Evolutionary conservation across 2,113 vertebrate genomes (phyloP).

Genomic region (Danio rerio): DNA sequence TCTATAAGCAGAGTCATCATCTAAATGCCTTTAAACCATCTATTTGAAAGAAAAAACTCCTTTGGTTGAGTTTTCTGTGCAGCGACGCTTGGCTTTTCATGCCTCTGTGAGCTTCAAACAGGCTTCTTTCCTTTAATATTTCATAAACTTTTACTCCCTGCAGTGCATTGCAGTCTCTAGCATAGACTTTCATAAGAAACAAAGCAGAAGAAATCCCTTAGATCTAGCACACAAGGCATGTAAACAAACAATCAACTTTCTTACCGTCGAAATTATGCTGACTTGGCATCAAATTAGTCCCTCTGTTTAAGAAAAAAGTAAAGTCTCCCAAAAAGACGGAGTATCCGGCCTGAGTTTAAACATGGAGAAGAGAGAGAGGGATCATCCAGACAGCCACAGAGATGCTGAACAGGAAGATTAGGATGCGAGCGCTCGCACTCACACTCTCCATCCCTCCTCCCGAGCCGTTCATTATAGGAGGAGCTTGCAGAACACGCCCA

Average conservation of each 20-base stretch:
- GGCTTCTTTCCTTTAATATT: conserved; percentile 41
- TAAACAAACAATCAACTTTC: conserved; percentile 43
- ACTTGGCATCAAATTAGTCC: conserved; percentile 5
- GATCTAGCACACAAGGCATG: not conserved
- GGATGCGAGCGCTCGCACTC: conserved; percentile 3
- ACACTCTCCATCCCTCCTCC: conserved; percentile 24
- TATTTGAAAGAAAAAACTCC: not conserved
- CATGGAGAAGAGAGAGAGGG: not conserved
- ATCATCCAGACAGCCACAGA: conserved; percentile 32
- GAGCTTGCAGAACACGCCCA: conserved; percentile 35
- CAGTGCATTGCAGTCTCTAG: not conserved
- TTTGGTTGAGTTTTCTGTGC: not conserved
- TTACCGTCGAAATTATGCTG: conserved; percentile 40
- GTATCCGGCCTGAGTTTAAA: conserved; percentile 12
- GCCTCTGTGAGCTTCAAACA: conserved; percentile 14
- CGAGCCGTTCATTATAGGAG: conserved; percentile 17
- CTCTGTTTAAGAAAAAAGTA: not conserved
- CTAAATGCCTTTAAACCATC: not conserved
- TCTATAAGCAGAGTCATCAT: conserved; percentile 39
- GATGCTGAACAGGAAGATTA: conserved; percentile 41
- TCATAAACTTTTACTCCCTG: conserved; percentile 41
- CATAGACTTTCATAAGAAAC: not conserved
- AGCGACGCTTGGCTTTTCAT: not conserved
- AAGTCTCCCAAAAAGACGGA: conserved; percentile 9
- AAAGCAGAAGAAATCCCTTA: not conserved